phyloP scores from a whole-genome alignment of 2,113 vertebrate species.

The Seriola dumerili region DNA sequence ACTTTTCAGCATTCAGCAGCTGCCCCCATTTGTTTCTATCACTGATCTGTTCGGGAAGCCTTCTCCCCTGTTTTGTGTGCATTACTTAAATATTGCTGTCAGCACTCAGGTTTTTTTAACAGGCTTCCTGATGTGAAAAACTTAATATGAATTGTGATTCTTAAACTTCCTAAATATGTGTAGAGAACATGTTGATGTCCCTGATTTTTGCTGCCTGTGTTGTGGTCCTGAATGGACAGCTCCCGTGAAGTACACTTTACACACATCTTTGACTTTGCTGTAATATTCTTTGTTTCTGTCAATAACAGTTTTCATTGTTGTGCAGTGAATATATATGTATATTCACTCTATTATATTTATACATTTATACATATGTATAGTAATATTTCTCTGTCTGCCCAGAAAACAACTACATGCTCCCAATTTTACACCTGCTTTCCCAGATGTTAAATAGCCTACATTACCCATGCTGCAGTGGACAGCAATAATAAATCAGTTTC shows the following conservation, averaged over 20 bases:
- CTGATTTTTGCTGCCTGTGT: background rate
- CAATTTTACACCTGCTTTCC: background rate
- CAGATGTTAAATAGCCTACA: no score
- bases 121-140: background rate
- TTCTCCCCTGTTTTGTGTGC: background rate
- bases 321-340: no score
- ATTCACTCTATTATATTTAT: no score
- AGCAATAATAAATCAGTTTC: conserved; percentile 15
- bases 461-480: background rate
- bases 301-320: background rate
- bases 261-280: background rate
- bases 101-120: background rate
- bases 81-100: conserved; percentile 9
- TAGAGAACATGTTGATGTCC: background rate
- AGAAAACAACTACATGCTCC: no score
- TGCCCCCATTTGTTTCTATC: background rate
- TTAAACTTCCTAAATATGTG: no score
- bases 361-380: background rate
- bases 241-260: background rate
- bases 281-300: background rate
- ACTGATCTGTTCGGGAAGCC: background rate
- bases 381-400: no score
- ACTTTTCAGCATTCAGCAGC: background rate
- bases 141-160: background rate
- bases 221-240: conserved; percentile 10